Percentiles rank a stretch among this genome's conserved stretches.
These are phyloP conservation scores for Anabacerthia variegaticeps DNA, from an alignment of 2,797 vertebrate genomes.

Conservation along the genomic window DNA sequence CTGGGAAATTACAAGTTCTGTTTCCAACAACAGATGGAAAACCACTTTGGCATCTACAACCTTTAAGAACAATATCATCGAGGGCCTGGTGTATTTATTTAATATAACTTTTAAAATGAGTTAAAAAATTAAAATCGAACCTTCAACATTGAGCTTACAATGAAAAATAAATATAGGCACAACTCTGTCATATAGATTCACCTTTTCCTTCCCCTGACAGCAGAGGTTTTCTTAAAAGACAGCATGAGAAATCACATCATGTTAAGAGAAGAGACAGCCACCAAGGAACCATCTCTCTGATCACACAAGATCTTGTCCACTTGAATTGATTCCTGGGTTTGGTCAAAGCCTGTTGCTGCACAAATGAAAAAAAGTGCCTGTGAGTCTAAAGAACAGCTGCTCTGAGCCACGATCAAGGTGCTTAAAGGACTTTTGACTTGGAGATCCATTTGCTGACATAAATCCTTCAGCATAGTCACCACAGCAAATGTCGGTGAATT, in stretches of 20 bases:
- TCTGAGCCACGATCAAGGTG: slow-evolving; percentile 49
- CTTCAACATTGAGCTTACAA: not conserved
- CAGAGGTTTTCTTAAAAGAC: not conserved
- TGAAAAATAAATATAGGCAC: slow-evolving; percentile 61
- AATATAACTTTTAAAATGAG: slow-evolving; percentile 21
- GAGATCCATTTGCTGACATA: not conserved
- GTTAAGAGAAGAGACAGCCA: not conserved
- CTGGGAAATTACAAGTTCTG: not conserved
- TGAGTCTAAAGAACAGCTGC: not conserved
- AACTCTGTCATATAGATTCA: not conserved
- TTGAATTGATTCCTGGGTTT: not conserved
- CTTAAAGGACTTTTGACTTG: slow-evolving; percentile 25
- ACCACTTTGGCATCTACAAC: not conserved
- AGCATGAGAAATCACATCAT: not conserved
- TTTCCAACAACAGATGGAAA: slow-evolving; percentile 1
- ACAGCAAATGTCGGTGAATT: not conserved
- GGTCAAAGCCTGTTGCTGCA: not conserved
- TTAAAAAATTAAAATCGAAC: slow-evolving; percentile 37
- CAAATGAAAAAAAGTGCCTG: not conserved
- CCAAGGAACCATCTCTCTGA: not conserved
- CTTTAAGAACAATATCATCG: not conserved
- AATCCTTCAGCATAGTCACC: not conserved
- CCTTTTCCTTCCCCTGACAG: not conserved
- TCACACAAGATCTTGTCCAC: not conserved
- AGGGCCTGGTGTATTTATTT: not conserved